phyloP scores from a whole-genome alignment of 2,888 invertebrate species.

The Torymus texanus region DNA sequence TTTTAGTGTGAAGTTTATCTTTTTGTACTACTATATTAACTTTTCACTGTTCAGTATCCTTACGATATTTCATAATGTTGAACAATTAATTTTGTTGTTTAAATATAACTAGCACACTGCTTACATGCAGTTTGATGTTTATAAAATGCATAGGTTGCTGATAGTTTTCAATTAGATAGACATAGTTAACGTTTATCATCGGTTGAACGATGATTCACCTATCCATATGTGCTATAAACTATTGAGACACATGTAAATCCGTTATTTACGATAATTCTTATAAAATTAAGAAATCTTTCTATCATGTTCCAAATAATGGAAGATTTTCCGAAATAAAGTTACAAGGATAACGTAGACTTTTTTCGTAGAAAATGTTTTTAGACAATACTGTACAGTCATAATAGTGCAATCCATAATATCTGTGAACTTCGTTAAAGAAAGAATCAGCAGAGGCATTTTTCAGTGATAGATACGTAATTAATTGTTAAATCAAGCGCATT shows the following conservation, averaged over 20 bases:
- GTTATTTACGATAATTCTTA: background rate
- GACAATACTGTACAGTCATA: constrained; percentile 23
- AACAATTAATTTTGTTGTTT: constrained; percentile 1
- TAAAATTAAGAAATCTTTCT: constrained; percentile 6
- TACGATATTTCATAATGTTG: background rate
- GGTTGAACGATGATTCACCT: constrained; percentile 35
- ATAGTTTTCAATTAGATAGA: constrained; percentile 31
- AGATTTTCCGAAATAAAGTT: constrained; percentile 5
- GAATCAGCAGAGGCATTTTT: constrained; percentile 22
- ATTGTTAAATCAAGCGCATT: constrained; percentile 10
- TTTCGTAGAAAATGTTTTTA: constrained; percentile 34
- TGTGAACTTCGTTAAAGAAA: background rate
- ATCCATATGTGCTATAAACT: constrained; percentile 15
- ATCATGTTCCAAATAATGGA: background rate
- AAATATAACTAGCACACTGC: constrained; percentile 34
- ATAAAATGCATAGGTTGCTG: constrained; percentile 6
- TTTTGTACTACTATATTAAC: background rate
- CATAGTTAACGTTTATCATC: constrained; percentile 16
- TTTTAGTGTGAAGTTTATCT: background rate
- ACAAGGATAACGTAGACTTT: constrained; percentile 5
- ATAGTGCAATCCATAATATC: constrained; percentile 18
- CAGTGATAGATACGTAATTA: constrained; percentile 28
- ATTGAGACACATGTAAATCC: constrained; percentile 8
- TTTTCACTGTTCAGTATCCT: constrained; percentile 22
- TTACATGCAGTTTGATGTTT: constrained; percentile 23